Conservation (phyloP, 2,888 invertebrate genomes). For the Sarcophaga subvicina region DNA sequence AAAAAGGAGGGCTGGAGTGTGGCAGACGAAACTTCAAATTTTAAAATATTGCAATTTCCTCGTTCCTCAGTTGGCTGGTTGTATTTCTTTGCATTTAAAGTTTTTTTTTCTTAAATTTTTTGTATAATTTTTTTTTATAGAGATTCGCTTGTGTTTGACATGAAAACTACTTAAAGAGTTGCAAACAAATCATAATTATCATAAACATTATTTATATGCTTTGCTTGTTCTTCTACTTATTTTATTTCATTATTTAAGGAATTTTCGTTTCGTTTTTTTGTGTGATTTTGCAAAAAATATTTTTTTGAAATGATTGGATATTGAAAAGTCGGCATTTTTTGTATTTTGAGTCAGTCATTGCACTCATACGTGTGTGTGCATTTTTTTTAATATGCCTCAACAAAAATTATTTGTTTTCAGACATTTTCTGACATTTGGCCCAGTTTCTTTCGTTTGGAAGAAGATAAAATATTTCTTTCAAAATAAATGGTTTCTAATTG, state of each 20-base stretch:
- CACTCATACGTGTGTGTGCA: neutral
- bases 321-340: conserved; percentile 39
- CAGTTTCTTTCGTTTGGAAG: conserved; percentile 33
- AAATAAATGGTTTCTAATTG: conserved; percentile 52
- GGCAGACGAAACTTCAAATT: conserved; percentile 6
- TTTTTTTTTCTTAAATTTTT: neutral
- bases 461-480: conserved; percentile 7
- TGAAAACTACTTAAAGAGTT: conserved; percentile 39
- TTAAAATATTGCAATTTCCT: neutral
- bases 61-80: neutral
- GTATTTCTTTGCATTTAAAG: conserved; percentile 12
- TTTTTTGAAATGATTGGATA: conserved; percentile 24
- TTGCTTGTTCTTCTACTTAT: conserved; percentile 13
- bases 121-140: neutral
- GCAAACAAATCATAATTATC: conserved; percentile 49
- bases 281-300: conserved; percentile 21
- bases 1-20: too few species aligned
- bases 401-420: conserved; percentile 48
- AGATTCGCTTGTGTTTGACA: conserved; percentile 37
- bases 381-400: neutral
- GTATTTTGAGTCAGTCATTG: neutral
- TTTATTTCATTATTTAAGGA: neutral
- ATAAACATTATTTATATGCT: conserved; percentile 15
- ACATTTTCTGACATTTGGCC: conserved; percentile 48
- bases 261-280: neutral